Conservation (phyloP, 2,888 invertebrate species). For the Meandrusa payeni region DNA sequence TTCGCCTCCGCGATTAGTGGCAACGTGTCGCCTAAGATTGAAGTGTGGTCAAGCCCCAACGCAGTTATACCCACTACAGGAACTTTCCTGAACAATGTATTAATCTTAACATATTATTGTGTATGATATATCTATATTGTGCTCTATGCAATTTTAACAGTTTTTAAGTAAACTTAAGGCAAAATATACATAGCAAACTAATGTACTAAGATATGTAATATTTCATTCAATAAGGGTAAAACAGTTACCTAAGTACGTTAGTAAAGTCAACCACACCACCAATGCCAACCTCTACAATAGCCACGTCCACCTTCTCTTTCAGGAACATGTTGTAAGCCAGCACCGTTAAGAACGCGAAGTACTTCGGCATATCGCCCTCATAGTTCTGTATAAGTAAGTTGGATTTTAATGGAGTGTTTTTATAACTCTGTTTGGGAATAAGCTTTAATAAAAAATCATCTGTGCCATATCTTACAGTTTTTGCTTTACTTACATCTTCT, state of each 20-base stretch:
- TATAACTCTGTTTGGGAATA: no score
- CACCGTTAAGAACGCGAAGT: slow-evolving; percentile 96
- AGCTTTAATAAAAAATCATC: no score
- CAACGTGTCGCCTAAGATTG: slow-evolving; percentile 89
- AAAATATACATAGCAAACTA: no score
- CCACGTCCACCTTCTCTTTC: slow-evolving; percentile 93
- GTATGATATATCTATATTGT: no score
- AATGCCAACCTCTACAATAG: slow-evolving; percentile 97
- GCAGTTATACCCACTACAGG: slow-evolving; percentile 94
- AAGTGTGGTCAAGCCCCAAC: slow-evolving; percentile 94
- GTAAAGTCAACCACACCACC: slow-evolving; percentile 97
- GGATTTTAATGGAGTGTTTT: no score
- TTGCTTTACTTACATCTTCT: no score
- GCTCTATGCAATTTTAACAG: no score
- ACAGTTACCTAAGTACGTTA: slow-evolving; percentile 88
- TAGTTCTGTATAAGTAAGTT: slow-evolving; percentile 58
- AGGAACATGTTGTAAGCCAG: slow-evolving; percentile 94
- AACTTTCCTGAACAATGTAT: slow-evolving; percentile 81
- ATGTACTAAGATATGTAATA: no score
- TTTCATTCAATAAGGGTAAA: no score
- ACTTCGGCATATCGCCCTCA: slow-evolving; percentile 91
- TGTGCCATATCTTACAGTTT: no score
- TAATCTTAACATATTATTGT: background rate
- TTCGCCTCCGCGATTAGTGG: slow-evolving; percentile 96
- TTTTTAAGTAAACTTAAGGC: no score